Percentiles rank a stretch among this genome's conserved stretches.
phyloP scores from a whole-genome alignment of 2,113 vertebrate species.

The Brachyistius frenatus region DNA sequence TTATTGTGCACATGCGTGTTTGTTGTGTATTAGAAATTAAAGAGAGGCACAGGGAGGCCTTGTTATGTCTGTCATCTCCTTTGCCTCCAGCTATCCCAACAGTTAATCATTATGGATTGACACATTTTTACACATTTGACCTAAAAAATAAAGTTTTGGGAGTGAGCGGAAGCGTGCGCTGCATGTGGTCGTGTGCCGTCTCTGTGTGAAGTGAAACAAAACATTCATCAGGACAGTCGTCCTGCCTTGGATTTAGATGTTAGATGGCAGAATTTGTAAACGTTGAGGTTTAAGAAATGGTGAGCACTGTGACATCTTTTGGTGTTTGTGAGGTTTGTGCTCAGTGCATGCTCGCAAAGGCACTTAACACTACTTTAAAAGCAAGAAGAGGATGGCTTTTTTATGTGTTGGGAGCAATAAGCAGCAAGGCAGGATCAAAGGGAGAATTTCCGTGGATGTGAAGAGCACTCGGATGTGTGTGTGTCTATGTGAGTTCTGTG shows the following conservation, averaged over 20 bases:
- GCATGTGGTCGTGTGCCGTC: neutral
- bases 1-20: neutral
- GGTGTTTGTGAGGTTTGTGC: neutral
- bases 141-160: slow-evolving; percentile 35
- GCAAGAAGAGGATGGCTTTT: slow-evolving; percentile 14
- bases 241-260: neutral
- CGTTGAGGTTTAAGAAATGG: neutral
- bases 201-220: neutral
- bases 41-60: slow-evolving; percentile 20
- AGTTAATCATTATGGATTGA: slow-evolving; percentile 59
- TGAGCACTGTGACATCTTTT: neutral
- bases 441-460: slow-evolving; percentile 52
- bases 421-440: slow-evolving; percentile 50
- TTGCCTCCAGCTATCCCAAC: slow-evolving; percentile 31
- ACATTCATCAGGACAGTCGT: neutral
- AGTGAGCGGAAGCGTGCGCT: neutral
- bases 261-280: neutral
- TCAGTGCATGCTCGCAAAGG: slow-evolving; percentile 9
- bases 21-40: slow-evolving; percentile 21
- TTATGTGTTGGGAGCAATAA: slow-evolving; percentile 5
- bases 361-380: slow-evolving; percentile 23
- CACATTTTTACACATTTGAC: slow-evolving; percentile 68
- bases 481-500: slow-evolving; percentile 7
- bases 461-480: slow-evolving; percentile 28
- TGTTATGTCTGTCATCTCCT: slow-evolving; percentile 51